A percentile compares a stretch with the other conserved stretches of the same genome.
phyloP scores from a whole-genome alignment of 2,113 vertebrate species.

The Rutilus rutilus region DNA sequence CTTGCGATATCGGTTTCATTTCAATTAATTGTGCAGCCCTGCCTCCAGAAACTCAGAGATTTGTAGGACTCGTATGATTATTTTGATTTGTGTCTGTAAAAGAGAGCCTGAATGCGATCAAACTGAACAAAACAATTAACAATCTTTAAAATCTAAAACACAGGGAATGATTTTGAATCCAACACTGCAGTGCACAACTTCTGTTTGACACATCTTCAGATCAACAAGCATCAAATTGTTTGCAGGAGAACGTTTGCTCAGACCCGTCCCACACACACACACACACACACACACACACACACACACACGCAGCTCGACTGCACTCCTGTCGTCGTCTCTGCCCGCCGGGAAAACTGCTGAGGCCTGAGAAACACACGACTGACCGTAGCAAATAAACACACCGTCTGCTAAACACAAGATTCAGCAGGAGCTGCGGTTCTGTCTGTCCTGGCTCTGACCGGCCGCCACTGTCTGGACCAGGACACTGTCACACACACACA shows the following conservation, averaged over 20 bases:
- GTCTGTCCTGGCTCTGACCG: conserved; percentile 15
- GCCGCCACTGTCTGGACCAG: conserved; percentile 19
- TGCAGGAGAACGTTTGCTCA: not conserved
- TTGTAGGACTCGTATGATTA: not conserved
- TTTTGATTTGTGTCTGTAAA: not conserved
- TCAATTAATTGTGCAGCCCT: too few species aligned
- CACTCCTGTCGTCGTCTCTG: not conserved
- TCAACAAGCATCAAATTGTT: not conserved
- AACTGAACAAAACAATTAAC: not conserved
- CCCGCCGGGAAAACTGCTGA: conserved; percentile 20
- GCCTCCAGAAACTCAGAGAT: not conserved
- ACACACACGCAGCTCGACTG: not conserved
- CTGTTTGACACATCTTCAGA: not conserved
- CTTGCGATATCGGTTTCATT: not conserved
- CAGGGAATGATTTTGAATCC: not conserved
- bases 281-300: not conserved
- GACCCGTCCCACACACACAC: not conserved
- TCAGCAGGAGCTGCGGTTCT: not conserved
- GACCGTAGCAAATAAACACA: conserved; percentile 39
- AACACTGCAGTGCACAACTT: not conserved
- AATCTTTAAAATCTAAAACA: not conserved
- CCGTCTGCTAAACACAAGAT: conserved; percentile 11
- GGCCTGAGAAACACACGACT: conserved; percentile 10
- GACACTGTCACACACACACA: not conserved
- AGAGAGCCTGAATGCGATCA: not conserved